These are phyloP conservation scores for Poecilus cupreus DNA, from an alignment of 2,888 invertebrate species.

Conservation along the genomic window DNA sequence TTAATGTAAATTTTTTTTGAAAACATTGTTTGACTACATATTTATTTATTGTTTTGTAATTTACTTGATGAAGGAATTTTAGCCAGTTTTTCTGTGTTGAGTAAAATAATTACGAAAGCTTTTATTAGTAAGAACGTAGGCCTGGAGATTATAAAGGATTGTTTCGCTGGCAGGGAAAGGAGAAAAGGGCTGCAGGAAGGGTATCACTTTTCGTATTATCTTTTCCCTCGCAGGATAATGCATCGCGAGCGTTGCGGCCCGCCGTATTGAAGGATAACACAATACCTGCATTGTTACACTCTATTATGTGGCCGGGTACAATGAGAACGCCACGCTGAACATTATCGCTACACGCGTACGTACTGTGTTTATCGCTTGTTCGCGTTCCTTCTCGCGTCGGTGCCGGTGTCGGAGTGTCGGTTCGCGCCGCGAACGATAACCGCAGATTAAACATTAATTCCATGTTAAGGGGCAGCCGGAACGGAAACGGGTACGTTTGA, in stretches of 20 bases:
- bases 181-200: conserved; percentile 27
- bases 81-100: conserved; percentile 8
- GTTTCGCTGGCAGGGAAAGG: not conserved
- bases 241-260: conserved; percentile 45
- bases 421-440: conserved; percentile 20
- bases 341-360: conserved; percentile 55
- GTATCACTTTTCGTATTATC: conserved; percentile 58
- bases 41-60: too few species aligned
- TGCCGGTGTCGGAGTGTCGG: conserved; percentile 4
- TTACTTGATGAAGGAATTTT: too few species aligned
- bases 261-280: conserved; percentile 55
- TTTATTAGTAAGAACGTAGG: conserved; percentile 4
- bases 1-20: too few species aligned
- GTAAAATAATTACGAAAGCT: conserved; percentile 25
- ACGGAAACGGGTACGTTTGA: conserved; percentile 35
- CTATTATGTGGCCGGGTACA: conserved; percentile 48
- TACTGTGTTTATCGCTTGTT: conserved; percentile 48
- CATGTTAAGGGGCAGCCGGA: conserved; percentile 41
- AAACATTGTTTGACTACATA: too few species aligned
- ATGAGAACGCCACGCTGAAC: conserved; percentile 48
- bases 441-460: conserved; percentile 56
- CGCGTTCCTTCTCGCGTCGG: conserved; percentile 40
- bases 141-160: conserved; percentile 18
- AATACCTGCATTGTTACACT: conserved; percentile 58
- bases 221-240: conserved; percentile 47